Evolutionary conservation across 1,140 invertebrate species (phyloP), one percentile per base, ranked within the genome.

Genomic region (Octopus sinensis): DNA sequence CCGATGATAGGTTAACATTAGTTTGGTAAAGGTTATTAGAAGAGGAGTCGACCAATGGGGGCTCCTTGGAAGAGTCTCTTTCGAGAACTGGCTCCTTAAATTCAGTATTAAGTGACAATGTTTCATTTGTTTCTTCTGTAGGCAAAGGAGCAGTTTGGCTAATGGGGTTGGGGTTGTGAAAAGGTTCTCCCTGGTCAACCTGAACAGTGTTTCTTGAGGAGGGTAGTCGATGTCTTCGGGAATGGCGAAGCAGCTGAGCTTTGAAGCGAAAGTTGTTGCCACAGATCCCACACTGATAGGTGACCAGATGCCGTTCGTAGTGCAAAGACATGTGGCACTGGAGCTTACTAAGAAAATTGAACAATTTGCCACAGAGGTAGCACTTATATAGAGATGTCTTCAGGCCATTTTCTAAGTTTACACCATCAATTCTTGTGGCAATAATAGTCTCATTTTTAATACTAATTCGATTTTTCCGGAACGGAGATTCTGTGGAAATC

Each of bases 371-470:
- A 85, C 92, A 92, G 6, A 91, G 80, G 80, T 91, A 89, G 85
- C 92, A 92, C 85, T 92, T 91, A 82, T 91, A 92, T 5, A 92
- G 85, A 17, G 89, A 88, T 56, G 88, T 86, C 56, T 88, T 86
- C 79, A 90, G 88, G 6, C 91, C 90, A 2, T 87, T 90, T 6
- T 83, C 82, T 9, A 88, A 83, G 83, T 92, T 89, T 5, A 91
- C 71, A 0, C 91, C 91, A 83, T 92, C 90, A 9, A 92, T 79
- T 62, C 90, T 83, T 4, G 90, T 89, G 3, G 91, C 87, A 43
- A 92, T 68, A 23, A 91, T 85, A 62, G 90, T 90, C 83, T 92
- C 91, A 56, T 88, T 88, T 68, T 85, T 84, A 52, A 91, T 83
- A 52, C 84, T 85, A 53, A 87, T 82, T 51, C 83, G 81, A 77